phyloP scores from a whole-genome alignment of 2,797 vertebrate genomes.

The Sebastes trivittatus region DNA sequence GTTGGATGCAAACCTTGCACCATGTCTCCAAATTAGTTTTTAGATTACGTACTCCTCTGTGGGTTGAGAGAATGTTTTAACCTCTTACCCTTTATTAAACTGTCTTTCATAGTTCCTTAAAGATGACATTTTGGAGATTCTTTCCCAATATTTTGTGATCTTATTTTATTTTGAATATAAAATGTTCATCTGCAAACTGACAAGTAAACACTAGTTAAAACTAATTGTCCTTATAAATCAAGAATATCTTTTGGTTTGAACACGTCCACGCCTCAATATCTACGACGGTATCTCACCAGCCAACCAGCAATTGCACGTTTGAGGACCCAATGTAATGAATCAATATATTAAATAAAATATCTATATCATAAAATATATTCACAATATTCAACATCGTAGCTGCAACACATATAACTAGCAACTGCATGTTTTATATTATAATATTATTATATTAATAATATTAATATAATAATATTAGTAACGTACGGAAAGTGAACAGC shows the following conservation, averaged over 20 bases:
- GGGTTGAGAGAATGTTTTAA: not conserved
- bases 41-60: not conserved
- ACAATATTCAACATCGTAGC: not conserved
- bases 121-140: not conserved
- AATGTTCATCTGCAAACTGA: not conserved
- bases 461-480: not conserved
- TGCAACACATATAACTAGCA: not conserved
- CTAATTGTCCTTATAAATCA: not conserved
- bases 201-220: not conserved
- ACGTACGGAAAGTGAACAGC: not conserved
- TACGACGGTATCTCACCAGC: not conserved
- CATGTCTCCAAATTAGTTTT: not conserved
- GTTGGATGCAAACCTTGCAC: not conserved
- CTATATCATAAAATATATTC: not conserved
- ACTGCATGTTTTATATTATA: not conserved
- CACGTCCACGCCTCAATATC: not conserved
- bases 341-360: not conserved
- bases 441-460: no score
- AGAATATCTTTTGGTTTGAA: not conserved
- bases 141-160: not conserved
- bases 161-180: not conserved
- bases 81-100: not conserved
- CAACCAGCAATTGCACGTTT: not conserved
- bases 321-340: not conserved
- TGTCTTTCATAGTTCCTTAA: not conserved